These are phyloP conservation scores for Mactromeris polynyma DNA, from an alignment of 2,888 invertebrate species.

Conservation along the genomic window DNA sequence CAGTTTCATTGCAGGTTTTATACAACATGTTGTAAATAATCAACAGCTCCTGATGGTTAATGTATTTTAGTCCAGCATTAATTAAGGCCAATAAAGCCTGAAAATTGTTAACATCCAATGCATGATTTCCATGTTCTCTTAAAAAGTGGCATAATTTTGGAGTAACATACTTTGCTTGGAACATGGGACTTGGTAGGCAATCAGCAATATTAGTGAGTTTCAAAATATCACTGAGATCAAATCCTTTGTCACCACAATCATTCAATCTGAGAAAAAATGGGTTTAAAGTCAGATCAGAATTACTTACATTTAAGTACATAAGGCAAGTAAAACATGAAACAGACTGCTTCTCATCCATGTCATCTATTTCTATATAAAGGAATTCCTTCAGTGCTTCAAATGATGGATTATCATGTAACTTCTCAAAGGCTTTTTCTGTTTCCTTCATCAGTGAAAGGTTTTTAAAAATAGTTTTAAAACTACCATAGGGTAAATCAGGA, in stretches of 20 bases:
- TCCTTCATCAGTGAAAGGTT: conserved; percentile 3
- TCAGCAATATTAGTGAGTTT: neutral
- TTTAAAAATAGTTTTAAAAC: neutral
- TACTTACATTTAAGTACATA: neutral
- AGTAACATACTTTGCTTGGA: neutral
- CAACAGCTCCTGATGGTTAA: neutral
- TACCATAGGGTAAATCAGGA: conserved; percentile 9
- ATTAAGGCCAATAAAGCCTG: neutral
- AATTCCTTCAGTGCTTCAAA: neutral
- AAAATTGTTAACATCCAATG: neutral
- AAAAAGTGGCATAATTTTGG: conserved; percentile 12
- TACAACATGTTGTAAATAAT: neutral
- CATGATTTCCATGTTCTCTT: neutral
- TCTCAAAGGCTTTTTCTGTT: neutral
- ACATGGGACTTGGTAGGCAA: no score
- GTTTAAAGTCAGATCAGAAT: neutral
- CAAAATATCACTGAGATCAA: neutral
- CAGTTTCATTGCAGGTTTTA: neutral
- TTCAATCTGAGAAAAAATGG: neutral
- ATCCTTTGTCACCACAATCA: neutral
- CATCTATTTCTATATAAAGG: neutral
- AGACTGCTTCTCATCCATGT: conserved; percentile 2
- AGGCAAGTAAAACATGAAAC: conserved; percentile 9
- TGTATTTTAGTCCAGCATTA: neutral
- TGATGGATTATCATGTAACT: neutral